phyloP scores from a whole-genome alignment of 2,888 invertebrate species.

The Phaedon cochleariae region DNA sequence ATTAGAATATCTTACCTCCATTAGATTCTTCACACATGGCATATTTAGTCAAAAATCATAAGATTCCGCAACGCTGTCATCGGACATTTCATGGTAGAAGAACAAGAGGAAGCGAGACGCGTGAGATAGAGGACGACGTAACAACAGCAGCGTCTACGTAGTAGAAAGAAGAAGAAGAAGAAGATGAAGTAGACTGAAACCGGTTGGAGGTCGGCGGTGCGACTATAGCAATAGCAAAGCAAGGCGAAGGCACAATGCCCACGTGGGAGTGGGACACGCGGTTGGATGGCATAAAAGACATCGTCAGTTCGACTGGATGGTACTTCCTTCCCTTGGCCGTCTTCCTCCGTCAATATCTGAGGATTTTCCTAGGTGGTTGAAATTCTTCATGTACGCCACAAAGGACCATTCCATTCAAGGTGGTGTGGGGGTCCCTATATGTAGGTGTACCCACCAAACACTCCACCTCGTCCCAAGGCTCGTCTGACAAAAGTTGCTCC shows the following conservation, averaged over 20 bases:
- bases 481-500: too few relatives aligned
- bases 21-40: too few relatives aligned
- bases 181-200: slow-evolving; percentile 39
- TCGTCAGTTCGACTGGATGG: slow-evolving; percentile 23
- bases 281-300: slow-evolving; percentile 22
- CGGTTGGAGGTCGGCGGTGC: slow-evolving; percentile 52
- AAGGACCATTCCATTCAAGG: too few relatives aligned
- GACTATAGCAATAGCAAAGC: slow-evolving; percentile 29
- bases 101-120: background rate
- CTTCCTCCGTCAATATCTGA: too few relatives aligned
- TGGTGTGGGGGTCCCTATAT: too few relatives aligned
- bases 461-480: too few relatives aligned
- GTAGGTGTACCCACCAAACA: too few relatives aligned
- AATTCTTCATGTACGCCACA: too few relatives aligned
- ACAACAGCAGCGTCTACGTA: slow-evolving; percentile 39
- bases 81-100: too few relatives aligned
- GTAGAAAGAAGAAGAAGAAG: slow-evolving; percentile 37
- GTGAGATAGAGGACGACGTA: background rate
- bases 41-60: too few relatives aligned
- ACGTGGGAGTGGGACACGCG: slow-evolving; percentile 41
- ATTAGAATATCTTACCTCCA: too few relatives aligned
- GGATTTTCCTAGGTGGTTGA: too few relatives aligned
- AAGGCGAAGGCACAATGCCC: slow-evolving; percentile 35
- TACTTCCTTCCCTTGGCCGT: background rate
- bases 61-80: background rate